Conservation (phyloP, 2,888 invertebrate genomes). For the Entomobrya proxima region DNA sequence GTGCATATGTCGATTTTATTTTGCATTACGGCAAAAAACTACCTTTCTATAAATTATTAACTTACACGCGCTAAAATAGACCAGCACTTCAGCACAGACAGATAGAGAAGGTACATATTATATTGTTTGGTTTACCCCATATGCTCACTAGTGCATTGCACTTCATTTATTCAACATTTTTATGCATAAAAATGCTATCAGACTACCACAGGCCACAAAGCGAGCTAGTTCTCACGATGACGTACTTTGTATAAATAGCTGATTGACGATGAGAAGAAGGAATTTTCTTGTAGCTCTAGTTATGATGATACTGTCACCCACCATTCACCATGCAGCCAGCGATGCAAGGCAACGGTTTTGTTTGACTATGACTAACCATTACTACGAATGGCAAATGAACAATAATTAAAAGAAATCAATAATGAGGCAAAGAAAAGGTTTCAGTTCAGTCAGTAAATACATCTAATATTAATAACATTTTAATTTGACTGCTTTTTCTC, state of each 20-base stretch:
- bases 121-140: too few relatives aligned
- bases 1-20: too few relatives aligned
- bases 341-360: not conserved
- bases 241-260: too few relatives aligned
- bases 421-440: too few relatives aligned
- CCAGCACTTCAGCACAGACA: too few relatives aligned
- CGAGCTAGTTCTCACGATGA: conserved; percentile 53
- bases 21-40: too few relatives aligned
- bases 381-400: not conserved
- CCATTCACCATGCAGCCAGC: not conserved
- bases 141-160: not conserved
- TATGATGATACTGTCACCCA: not conserved
- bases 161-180: not conserved
- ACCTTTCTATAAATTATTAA: too few relatives aligned
- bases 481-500: not conserved
- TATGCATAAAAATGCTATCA: too few relatives aligned
- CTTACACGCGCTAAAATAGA: too few relatives aligned
- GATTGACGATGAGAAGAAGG: not conserved
- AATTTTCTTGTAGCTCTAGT: not conserved
- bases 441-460: too few relatives aligned
- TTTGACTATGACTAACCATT: not conserved
- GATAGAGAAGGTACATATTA: too few relatives aligned
- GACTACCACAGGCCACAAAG: conserved; percentile 23
- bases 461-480: too few relatives aligned
- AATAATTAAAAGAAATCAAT: not conserved